Base-by-base conservation (phyloP, 2,888 invertebrate species). In the Cetonia aurata region DNA sequence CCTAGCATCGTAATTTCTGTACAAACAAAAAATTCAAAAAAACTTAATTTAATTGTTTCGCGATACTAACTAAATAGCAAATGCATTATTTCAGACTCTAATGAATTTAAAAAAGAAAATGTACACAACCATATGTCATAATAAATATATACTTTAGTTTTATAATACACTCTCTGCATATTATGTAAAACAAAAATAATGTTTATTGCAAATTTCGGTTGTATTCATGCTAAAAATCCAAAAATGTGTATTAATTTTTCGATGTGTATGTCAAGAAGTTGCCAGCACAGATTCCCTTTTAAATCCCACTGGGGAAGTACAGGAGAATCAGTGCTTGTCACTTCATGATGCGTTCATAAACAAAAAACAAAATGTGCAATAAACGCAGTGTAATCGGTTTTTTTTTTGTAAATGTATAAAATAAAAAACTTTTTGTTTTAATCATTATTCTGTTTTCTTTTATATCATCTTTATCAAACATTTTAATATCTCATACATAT, bases 81-180 rank as follows among this genome's bases (percentile, higher is more conserved):
- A 65, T 60, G 46, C n/a, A 60, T 65, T 65, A 65, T 65, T 65
- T 65, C 62, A 65, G 62, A 50, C 62, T 37, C 50, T 44, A 25
- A 37, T 37, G 10, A 6, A 37, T 37, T 37, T 25, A 25, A 25
- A 25, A 25, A 37, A 37, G 10, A 37, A 37, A 37, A 10, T 37
- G 37, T 37, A 37, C 37, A 37, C 37, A 37, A 37, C 37, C 37
- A 37, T 37, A 37, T 37, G 37, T 37, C 2, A 37, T 37, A 37
- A 37, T 25, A 25, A 25, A 25, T 25, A 25, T 37, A 37, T 37
- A 1, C 10, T 37, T 37, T 37, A 37, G 37, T 37, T 37, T 37
- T 48, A n/a, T 48, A 48, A 48, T 48, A 56, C 55, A 56, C 33
- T 50, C 9, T 50, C 31, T 56, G n/a, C 55, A 31, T 55, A 55